Percentiles rank a stretch among this genome's conserved stretches.
These are phyloP conservation scores for Petrocephalus schoutedeni DNA, from an alignment of 2,797 vertebrate species.

Conservation along the genomic window DNA sequence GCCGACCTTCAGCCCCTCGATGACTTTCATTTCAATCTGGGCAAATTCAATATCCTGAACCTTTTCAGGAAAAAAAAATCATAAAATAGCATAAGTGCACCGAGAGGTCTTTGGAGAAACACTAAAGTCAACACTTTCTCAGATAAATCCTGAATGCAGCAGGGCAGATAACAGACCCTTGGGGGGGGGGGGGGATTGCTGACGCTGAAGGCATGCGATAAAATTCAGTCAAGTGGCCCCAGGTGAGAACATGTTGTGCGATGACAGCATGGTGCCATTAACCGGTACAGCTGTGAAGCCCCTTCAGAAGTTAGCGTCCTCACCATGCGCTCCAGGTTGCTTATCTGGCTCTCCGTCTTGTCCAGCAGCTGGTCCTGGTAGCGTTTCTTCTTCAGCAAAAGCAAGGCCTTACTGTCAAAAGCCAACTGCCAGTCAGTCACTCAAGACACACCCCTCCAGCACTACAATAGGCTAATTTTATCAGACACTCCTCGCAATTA, in stretches of 20 bases:
- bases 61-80: conserved; percentile 33
- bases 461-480: background rate
- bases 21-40: conserved; percentile 89
- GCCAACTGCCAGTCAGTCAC: background rate
- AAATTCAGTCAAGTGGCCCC: background rate
- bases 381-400: conserved; percentile 86
- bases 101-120: background rate
- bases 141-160: background rate
- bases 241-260: background rate
- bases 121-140: background rate
- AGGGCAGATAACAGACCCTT: background rate
- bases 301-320: conserved; percentile 27
- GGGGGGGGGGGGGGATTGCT: background rate
- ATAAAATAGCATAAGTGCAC: background rate
- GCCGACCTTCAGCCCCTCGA: conserved; percentile 84
- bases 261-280: background rate
- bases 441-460: background rate
- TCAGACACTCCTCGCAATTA: background rate
- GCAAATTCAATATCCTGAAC: conserved; percentile 83
- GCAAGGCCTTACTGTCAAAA: conserved; percentile 71
- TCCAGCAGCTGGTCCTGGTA: conserved; percentile 85
- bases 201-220: background rate
- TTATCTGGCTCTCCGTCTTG: conserved; percentile 82
- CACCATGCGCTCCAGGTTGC: conserved; percentile 86
- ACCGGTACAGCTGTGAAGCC: background rate